phyloP scores from a whole-genome alignment of 2,113 vertebrate species.

The Calyptomena viridis region DNA sequence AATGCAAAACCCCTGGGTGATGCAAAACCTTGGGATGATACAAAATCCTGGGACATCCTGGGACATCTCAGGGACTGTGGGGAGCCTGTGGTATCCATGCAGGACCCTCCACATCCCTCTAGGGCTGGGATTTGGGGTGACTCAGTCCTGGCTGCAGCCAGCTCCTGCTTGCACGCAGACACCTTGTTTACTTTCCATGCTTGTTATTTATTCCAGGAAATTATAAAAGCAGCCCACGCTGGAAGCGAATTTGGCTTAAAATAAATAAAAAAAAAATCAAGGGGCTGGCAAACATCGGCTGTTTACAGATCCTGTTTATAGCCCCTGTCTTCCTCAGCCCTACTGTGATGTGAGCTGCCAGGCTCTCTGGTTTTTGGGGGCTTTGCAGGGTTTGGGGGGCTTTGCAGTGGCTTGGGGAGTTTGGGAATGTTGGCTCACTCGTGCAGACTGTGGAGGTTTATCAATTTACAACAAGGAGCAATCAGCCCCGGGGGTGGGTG shows the following conservation, averaged over 20 bases:
- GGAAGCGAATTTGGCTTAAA: constrained; percentile 20
- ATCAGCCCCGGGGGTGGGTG: accelerated
- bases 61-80: background rate
- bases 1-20: background rate
- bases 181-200: constrained; percentile 44
- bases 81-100: background rate
- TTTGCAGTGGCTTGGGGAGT: background rate
- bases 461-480: background rate
- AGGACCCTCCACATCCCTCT: background rate
- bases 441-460: background rate
- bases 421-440: background rate
- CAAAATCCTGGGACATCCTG: background rate
- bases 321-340: background rate
- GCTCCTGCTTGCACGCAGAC: background rate
- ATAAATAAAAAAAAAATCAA: background rate
- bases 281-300: accelerated
- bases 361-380: background rate
- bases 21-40: background rate
- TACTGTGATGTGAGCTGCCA: accelerated
- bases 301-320: background rate
- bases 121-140: background rate
- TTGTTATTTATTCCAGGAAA: constrained; percentile 62
- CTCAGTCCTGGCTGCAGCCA: background rate
- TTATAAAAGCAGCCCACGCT: constrained; percentile 45
- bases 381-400: background rate